Base-by-base conservation (phyloP, 35 echinoderm and acorn worm species). In the Hemicentrotus pulcherrimus region DNA sequence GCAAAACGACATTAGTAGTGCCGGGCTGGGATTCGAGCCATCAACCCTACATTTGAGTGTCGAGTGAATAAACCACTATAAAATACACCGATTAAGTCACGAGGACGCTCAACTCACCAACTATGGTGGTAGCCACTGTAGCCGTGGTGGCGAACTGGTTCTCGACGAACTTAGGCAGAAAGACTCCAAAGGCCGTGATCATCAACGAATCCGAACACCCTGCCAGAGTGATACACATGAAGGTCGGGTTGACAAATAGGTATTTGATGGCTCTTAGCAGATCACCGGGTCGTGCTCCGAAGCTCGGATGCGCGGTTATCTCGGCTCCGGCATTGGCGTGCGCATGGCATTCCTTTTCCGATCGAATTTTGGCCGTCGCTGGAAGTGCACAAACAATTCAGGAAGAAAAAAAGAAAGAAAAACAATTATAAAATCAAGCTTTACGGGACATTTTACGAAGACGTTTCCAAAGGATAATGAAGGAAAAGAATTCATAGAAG, bases 151-250 rank as follows among this genome's bases (percentile, higher is more conserved):
- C 94, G 55, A 96, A 97, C 94, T 97, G 97, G 71, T 96, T 97
- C 65, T 95, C 97, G n/a, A 97, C 70, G 88, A 97, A 94, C 60
- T 97, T 97, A 0, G 97, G 97, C 41, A 94, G 86, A 32, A 97
- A 97, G 15, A 95, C 94, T 0, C 95, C 94, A 86, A 96, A 97
- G 4, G 95, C 95, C 32, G 87, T 92, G 31, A 97, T 70, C 32
- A 97, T 85, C 46, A 97, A 92, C 1, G 94, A 52, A 16, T 96
- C 95, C 22, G 95, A 85, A 31, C 97, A 96, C 9, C 93, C 95
- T 11, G 95, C 97, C 48, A 97, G 33, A 1, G 70, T 94, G 11
- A 91, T 90, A 45, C 59, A 96, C 41, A 97, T 92, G 94, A 93
- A 97, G 18, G 97, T 95, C 10, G 97, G 97, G 89, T 97, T 97